Conservation (phyloP, 2,113 vertebrate genomes). For the Scomber scombrus region DNA sequence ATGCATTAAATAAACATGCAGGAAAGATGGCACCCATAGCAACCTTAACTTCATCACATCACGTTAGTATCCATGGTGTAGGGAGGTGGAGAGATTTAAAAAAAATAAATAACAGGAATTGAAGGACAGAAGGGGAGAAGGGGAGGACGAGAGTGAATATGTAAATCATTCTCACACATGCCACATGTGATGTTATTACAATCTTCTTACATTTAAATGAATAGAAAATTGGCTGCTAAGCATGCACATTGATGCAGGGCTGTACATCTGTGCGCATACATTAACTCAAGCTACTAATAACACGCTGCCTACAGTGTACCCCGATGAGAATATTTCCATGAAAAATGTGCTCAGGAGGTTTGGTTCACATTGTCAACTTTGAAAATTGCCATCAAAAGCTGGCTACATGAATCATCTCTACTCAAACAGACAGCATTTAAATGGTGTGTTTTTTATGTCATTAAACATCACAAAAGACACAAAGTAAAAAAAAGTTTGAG, state of each 20-base stretch:
- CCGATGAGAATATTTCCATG: slow-evolving; percentile 47
- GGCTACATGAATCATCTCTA: slow-evolving; percentile 47
- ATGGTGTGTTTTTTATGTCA: slow-evolving; percentile 30
- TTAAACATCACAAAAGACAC: slow-evolving; percentile 50
- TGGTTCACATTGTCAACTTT: slow-evolving; percentile 53
- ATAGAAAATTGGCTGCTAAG: slow-evolving; percentile 65
- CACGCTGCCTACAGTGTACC: slow-evolving; percentile 19
- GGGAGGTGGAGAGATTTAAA: slow-evolving; percentile 20
- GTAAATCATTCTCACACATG: slow-evolving; percentile 55
- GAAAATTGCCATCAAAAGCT: slow-evolving; percentile 59
- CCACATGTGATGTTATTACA: slow-evolving; percentile 43
- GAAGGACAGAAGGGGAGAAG: slow-evolving; percentile 56
- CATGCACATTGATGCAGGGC: slow-evolving; percentile 49
- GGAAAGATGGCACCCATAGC: slow-evolving; percentile 25
- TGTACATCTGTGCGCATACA: slow-evolving; percentile 51
- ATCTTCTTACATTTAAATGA: slow-evolving; percentile 50
- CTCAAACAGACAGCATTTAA: slow-evolving; percentile 49
- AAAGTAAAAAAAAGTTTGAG: slow-evolving; percentile 42
- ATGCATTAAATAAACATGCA: slow-evolving; percentile 56
- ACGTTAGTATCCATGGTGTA: slow-evolving; percentile 18
- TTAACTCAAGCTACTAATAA: slow-evolving; percentile 56
- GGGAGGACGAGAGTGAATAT: slow-evolving; percentile 42
- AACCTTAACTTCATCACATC: slow-evolving; percentile 45
- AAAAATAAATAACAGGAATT: not conserved
- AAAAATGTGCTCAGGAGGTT: slow-evolving; percentile 43